Conservation (phyloP, 2,888 invertebrate genomes). For the Ectemnius cavifrons region DNA sequence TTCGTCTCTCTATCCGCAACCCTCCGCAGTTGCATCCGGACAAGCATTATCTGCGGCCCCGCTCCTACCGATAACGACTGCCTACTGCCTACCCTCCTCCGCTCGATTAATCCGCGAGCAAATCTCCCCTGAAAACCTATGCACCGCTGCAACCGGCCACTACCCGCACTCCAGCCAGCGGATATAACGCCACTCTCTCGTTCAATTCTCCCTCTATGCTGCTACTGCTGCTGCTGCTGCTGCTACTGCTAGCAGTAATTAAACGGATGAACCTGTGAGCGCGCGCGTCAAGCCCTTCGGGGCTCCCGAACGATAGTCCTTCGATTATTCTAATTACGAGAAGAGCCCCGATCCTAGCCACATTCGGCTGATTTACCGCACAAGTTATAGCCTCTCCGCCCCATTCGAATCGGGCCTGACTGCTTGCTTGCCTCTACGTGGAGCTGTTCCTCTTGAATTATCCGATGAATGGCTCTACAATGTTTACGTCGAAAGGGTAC, state of each 20-base stretch:
- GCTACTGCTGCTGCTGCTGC: no score
- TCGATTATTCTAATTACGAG: conserved; percentile 9
- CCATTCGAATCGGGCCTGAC: not conserved
- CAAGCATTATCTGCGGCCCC: conserved; percentile 60
- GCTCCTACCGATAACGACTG: conserved; percentile 58
- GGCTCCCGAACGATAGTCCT: not conserved
- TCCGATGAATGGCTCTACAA: not conserved
- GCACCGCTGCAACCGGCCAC: conserved; percentile 29
- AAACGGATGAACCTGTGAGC: conserved; percentile 42
- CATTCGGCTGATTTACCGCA: conserved; percentile 6
- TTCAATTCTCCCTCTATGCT: no score
- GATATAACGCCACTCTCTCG: no score
- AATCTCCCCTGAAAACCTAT: conserved; percentile 60
- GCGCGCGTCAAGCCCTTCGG: conserved; percentile 4
- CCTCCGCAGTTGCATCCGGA: conserved; percentile 56
- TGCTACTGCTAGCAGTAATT: conserved; percentile 46
- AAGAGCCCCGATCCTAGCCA: not conserved
- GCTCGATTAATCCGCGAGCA: conserved; percentile 62
- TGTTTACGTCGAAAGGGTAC: not conserved
- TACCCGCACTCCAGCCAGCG: no score
- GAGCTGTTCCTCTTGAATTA: not conserved
- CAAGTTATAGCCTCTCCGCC: not conserved
- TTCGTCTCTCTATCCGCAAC: conserved; percentile 29
- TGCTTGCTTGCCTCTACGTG: no score
- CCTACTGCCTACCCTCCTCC: conserved; percentile 19